A percentile compares a stretch with the other conserved stretches of the same genome.
Evolutionary conservation across 2,888 invertebrate species (phyloP).

Genomic region (Disparrhopalites patrizii): DNA sequence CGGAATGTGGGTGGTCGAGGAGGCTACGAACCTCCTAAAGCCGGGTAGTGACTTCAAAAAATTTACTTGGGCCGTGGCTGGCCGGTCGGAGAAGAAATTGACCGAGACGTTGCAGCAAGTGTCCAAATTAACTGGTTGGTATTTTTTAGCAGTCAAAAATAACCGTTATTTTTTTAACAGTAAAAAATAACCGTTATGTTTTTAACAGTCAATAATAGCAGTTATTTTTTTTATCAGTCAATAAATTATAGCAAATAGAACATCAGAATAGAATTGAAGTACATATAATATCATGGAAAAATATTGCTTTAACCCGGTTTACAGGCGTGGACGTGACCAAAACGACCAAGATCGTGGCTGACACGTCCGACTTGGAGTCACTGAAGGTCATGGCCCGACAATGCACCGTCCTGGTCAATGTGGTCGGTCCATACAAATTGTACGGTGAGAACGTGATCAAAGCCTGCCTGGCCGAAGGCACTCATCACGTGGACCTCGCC

Average conservation of each 20-base stretch:
- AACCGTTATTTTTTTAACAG: neutral
- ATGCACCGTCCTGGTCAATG: slow-evolving; percentile 77
- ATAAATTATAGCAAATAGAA: neutral
- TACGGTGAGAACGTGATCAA: slow-evolving; percentile 85
- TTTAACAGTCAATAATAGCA: neutral
- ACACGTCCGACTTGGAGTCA: slow-evolving; percentile 68
- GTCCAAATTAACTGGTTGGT: slow-evolving; percentile 54
- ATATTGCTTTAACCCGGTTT: neutral
- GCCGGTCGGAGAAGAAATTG: slow-evolving; percentile 64
- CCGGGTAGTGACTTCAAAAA: slow-evolving; percentile 50
- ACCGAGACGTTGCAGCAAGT: slow-evolving; percentile 55
- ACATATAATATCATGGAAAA: neutral
- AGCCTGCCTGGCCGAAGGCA: slow-evolving; percentile 73
- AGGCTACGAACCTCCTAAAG: slow-evolving; percentile 55
- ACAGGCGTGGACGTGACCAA: slow-evolving; percentile 6
- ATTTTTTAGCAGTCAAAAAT: neutral
- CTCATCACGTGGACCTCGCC: slow-evolving; percentile 86
- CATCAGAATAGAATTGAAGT: neutral
- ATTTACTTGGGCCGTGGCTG: slow-evolving; percentile 85
- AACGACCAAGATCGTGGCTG: slow-evolving; percentile 50
- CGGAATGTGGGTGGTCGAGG: slow-evolving; percentile 75
- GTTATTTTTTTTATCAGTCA: neutral
- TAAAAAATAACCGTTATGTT: neutral
- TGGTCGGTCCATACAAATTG: slow-evolving; percentile 84
- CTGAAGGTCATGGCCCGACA: slow-evolving; percentile 73